Evolutionary conservation across 2,797 vertebrate species (phyloP), one percentile per base, ranked within the genome.

Genomic region (Microctenopoma lineatum): DNA sequence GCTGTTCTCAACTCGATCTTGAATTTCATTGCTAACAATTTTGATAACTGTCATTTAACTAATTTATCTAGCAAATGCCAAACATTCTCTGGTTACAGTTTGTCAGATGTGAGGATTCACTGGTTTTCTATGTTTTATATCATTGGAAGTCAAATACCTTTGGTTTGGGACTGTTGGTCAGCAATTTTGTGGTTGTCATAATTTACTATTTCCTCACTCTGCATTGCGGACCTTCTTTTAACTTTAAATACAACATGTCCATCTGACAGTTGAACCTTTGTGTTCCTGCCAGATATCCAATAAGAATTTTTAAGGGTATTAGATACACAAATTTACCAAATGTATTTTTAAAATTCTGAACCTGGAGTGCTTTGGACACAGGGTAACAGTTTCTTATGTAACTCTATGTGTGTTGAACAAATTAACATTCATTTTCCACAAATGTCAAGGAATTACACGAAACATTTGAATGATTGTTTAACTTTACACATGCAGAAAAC

Each of bases 401-500:
- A 32, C 29, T 10, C 36, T 10, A 2, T 2, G 8, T 9, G 2
- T 36, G 10, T 36, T 36, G 11, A 21, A 21, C 21, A 21, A 21
- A 21, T 21, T 21, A 1, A 21, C 21, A 21, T 1, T 21, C 21
- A 21, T 21, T 21, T 21, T 21, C 21, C 21, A 21, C 21, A 21
- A 21, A 21, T 21, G 21, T 21, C 21, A 21, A 1, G 21, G 21
- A 21, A 21, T 21, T 21, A 21, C 21, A 21, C 21, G 38, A 2
- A 56, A 8, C 5, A 15, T 11, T 4, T 54, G 26, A 42, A 41
- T 5, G 21, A 15, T 1, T 27, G 62, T 73, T 77, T 60, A 76
- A 44, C 57, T 51, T 51, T 21, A 65, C 29, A 68, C 27, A 5
- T 32, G 26, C 26, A 26, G 12, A 63, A 59, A 50, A 69, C 48